A percentile compares a stretch with the other conserved stretches of the same genome.
phyloP scores from a whole-genome alignment of 2,113 vertebrate species.

The Pogonocichla stellata region DNA sequence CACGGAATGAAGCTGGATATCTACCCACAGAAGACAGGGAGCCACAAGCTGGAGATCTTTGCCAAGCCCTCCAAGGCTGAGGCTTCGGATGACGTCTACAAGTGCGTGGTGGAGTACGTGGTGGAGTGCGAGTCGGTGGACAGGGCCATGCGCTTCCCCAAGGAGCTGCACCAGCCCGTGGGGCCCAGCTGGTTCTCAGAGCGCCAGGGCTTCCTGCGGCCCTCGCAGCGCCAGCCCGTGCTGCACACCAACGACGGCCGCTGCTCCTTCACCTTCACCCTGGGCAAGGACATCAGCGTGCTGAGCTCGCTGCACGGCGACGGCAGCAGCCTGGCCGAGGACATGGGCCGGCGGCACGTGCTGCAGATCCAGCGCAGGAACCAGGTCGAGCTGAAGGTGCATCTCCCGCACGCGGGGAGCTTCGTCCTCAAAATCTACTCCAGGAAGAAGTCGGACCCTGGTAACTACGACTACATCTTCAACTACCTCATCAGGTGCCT shows the following conservation, averaged over 20 bases:
- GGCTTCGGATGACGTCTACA: not conserved
- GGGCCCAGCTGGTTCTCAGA: slow-evolving; percentile 82
- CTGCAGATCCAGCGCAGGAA: slow-evolving; percentile 70
- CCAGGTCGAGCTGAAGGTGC: slow-evolving; percentile 72
- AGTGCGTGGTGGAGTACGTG: slow-evolving; percentile 65
- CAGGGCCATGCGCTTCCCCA: slow-evolving; percentile 53
- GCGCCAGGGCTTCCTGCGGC: slow-evolving; percentile 75
- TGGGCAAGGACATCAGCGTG: slow-evolving; percentile 70
- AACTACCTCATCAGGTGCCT: slow-evolving; percentile 81
- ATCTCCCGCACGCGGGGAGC: slow-evolving; percentile 75
- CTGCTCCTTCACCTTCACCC: slow-evolving; percentile 73
- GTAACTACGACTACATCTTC: slow-evolving; percentile 76
- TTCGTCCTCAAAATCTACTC: slow-evolving; percentile 79
- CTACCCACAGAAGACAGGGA: slow-evolving; percentile 74
- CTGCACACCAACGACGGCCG: slow-evolving; percentile 77
- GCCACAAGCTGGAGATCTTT: slow-evolving; percentile 78
- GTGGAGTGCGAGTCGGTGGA: slow-evolving; percentile 75
- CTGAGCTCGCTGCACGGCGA: slow-evolving; percentile 69
- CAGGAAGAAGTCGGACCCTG: slow-evolving; percentile 74
- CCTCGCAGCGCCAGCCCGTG: slow-evolving; percentile 63
- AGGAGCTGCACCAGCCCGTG: slow-evolving; percentile 74
- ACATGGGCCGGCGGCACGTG: slow-evolving; percentile 64
- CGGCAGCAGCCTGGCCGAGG: slow-evolving; percentile 28
- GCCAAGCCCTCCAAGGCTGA: slow-evolving; percentile 64
- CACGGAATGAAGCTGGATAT: slow-evolving; percentile 80